Evolutionary conservation across 2,797 vertebrate species (phyloP), one percentile per base, ranked within the genome.

Genomic region (Parotocinclus haroldoi): DNA sequence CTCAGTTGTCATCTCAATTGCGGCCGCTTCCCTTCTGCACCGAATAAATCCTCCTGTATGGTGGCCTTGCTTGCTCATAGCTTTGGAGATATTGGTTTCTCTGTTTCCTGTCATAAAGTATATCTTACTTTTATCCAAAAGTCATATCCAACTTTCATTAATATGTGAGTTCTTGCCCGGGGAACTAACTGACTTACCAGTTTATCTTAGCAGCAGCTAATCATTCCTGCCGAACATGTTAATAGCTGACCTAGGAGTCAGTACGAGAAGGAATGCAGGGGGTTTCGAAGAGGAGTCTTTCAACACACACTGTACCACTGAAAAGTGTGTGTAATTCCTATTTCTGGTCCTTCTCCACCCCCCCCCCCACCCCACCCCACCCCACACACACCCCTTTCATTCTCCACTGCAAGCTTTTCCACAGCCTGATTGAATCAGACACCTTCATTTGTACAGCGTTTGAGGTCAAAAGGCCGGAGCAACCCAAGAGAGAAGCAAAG

Each of bases 391-490:
- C n/a, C n/a, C n/a, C n/a, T n/a, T 45, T 66, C 51, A 48, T 38
- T 10, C 51, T 14, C 37, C 11, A 38, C 38, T 42, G 53, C 64
- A 52, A 57, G 70, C 40, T 57, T 62, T 67, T 72, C 58, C 64
- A 62, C 53, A 63, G 58, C 19, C 49, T 75, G 73, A 75, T 75
- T 71, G 68, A 70, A 66, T 67, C 55, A 69, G 73, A 75, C 73
- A 75, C 73, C 58, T 70, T 71, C 73, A 71, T 75, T 75, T 75
- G 68, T 71, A 58, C 53, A 53, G 62, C 55, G 58, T 75, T 67
- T 67, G 58, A 67, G 73, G 73, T 75, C 68, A 67, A 71, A 75
- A 75, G 73, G 49, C 64, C 62, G 63, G 40, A 49, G 73, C 54
- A 75, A 75, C 63, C 68, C 63, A 46, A 75, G 68, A 49, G 58